phyloP scores from a whole-genome alignment of 2,888 invertebrate species.

The Chalcosyrphus nemorum region DNA sequence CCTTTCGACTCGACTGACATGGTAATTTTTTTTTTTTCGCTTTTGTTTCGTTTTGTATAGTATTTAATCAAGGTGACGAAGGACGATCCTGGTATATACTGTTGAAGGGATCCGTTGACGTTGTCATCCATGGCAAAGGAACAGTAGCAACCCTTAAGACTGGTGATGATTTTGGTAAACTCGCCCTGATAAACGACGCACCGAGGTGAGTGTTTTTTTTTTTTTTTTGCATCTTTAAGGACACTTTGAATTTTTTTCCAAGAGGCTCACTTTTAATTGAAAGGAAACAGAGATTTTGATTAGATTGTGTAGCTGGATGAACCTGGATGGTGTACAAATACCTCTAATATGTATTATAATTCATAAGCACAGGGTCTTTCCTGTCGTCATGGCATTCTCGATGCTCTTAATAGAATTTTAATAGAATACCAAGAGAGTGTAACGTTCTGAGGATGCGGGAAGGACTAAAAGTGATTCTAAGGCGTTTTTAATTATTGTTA shows the following conservation, averaged over 20 bases:
- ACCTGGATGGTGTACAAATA: slow-evolving; percentile 16
- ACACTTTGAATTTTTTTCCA: neutral
- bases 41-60: slow-evolving; percentile 81
- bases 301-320: slow-evolving; percentile 40
- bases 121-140: slow-evolving; percentile 92
- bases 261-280: slow-evolving; percentile 23
- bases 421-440: neutral
- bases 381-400: no score
- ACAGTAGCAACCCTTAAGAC: slow-evolving; percentile 91
- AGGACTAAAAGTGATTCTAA: neutral
- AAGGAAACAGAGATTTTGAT: slow-evolving; percentile 27
- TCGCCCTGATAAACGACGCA: slow-evolving; percentile 92
- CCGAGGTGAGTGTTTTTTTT: slow-evolving; percentile 85
- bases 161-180: slow-evolving; percentile 94
- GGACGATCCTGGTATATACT: slow-evolving; percentile 93
- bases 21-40: neutral
- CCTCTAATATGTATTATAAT: slow-evolving; percentile 35
- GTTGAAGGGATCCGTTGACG: slow-evolving; percentile 91
- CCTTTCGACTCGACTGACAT: slow-evolving; percentile 6
- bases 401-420: slow-evolving; percentile 21
- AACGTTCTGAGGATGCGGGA: neutral
- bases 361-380: slow-evolving; percentile 29
- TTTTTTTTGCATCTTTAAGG: neutral
- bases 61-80: slow-evolving; percentile 93
- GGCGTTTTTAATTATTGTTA: neutral